Evolutionary conservation across 2,888 invertebrate species (phyloP), one percentile per base, ranked within the genome.

Genomic region (Athalia circularis): DNA sequence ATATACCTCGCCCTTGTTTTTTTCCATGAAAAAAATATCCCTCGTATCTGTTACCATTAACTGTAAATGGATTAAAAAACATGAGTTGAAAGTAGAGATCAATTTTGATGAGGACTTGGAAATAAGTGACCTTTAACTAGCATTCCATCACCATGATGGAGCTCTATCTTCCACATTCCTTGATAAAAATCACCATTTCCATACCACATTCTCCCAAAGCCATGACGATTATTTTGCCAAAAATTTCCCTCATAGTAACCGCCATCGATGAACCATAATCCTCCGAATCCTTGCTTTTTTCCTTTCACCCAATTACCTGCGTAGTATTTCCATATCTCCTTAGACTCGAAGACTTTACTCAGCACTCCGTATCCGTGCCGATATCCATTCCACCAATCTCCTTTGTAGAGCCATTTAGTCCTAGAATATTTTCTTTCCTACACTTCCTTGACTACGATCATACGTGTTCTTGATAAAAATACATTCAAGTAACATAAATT

Each of bases 181-280:
- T 92, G 92, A 80, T 94, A 94, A 83, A 92, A 92, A 0, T 92
- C 92, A 0, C 93, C 92, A 83, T 93, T 89, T 0, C 87, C 83
- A 82, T 93, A 93, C 93, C 93, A 94, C 91, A 93, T 92, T 83
- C 92, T 92, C 1, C 94, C 94, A 80, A 92, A 93, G 0, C 94
- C 94, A 15, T 93, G 91, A 50, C 92, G 89, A 79, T 90, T 88
- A 61, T 89, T 87, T 80, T 90, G 90, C 89, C 92, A 92, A 82
- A 91, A 92, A 5, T 85, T 80, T 0, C 95, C 95, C 79, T 93
- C 91, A 86, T 94, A 95, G 15, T 93, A 92, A 81, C 92, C 92
- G 0, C 92, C 93, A 79, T 94, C 92, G 8, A 87, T 87, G 83
- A 92, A 93, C 86, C 93, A 93, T 80, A 91, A 86, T 87, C 92